phyloP scores from a whole-genome alignment of 2,888 invertebrate species.

The Hyposoter didymator region DNA sequence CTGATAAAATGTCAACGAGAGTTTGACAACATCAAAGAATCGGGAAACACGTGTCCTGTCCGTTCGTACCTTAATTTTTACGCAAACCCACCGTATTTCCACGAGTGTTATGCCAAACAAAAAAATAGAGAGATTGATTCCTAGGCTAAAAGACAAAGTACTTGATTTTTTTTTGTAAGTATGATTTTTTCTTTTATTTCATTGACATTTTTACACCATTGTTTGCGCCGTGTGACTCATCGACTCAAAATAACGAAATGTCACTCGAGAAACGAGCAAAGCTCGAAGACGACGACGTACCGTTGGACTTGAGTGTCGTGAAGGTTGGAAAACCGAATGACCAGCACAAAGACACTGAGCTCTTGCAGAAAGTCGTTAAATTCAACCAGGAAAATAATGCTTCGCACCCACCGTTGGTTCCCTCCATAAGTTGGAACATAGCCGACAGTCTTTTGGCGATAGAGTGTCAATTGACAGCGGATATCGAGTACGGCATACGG shows the following conservation, averaged over 20 bases:
- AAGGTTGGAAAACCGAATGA: constrained; percentile 53
- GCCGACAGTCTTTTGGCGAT: constrained; percentile 75
- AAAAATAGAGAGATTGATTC: not conserved
- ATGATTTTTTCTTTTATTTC: not conserved
- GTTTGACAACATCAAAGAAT: not conserved
- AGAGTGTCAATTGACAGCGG: constrained; percentile 74
- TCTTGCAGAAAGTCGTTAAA: constrained; percentile 1
- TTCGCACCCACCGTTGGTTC: not conserved
- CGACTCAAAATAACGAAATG: constrained; percentile 54
- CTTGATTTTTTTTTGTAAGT: constrained; percentile 24
- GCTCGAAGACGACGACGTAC: constrained; percentile 72
- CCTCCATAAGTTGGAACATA: constrained; percentile 49
- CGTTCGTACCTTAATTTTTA: not conserved
- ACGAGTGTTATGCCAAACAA: not conserved
- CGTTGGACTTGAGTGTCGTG: constrained; percentile 74
- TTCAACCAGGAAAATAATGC: not conserved
- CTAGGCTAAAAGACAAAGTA: not conserved
- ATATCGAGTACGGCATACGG: constrained; percentile 73
- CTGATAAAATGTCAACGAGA: not conserved
- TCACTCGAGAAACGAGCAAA: constrained; percentile 70
- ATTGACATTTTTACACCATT: not conserved
- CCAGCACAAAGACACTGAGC: constrained; percentile 5
- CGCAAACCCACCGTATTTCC: not conserved
- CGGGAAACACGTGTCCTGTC: not conserved
- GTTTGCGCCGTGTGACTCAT: not conserved